phyloP scores from a whole-genome alignment of 35 echinoderm and acorn worm species.

The Apostichopus japonicus region DNA sequence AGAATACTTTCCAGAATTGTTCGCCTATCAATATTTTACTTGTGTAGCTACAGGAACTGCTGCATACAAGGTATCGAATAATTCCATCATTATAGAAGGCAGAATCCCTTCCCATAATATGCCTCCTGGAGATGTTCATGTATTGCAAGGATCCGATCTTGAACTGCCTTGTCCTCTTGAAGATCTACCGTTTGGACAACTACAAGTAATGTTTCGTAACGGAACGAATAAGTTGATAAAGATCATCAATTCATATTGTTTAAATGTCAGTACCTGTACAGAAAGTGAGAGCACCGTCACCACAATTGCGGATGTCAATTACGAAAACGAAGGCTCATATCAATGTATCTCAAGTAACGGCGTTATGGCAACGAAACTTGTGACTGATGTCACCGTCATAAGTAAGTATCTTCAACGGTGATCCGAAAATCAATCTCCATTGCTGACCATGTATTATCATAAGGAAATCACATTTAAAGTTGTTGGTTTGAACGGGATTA shows the following conservation, averaged over 20 bases:
- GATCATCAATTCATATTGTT: not conserved
- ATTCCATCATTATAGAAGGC: not conserved
- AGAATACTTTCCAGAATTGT: not conserved
- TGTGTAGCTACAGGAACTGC: not conserved
- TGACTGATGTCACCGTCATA: not conserved
- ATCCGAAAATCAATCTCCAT: too few species aligned
- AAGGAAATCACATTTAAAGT: too few species aligned
- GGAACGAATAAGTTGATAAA: not conserved
- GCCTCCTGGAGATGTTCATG: not conserved
- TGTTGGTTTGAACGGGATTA: too few species aligned
- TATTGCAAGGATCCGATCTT: not conserved
- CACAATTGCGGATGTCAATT: not conserved
- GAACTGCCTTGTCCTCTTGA: not conserved
- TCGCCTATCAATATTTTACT: not conserved
- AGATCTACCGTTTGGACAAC: not conserved
- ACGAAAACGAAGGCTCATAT: not conserved
- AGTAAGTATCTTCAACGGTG: not conserved
- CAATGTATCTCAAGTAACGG: not conserved
- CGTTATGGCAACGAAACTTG: not conserved
- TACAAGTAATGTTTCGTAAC: not conserved
- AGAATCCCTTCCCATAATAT: not conserved
- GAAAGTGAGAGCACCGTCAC: not conserved
- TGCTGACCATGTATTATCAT: too few species aligned
- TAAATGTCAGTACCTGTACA: not conserved
- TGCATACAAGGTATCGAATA: not conserved